Percentiles rank a stretch among this genome's conserved stretches.
Conservation (phyloP, 2,888 invertebrate species). For the Leptinotarsa peninsularis region DNA sequence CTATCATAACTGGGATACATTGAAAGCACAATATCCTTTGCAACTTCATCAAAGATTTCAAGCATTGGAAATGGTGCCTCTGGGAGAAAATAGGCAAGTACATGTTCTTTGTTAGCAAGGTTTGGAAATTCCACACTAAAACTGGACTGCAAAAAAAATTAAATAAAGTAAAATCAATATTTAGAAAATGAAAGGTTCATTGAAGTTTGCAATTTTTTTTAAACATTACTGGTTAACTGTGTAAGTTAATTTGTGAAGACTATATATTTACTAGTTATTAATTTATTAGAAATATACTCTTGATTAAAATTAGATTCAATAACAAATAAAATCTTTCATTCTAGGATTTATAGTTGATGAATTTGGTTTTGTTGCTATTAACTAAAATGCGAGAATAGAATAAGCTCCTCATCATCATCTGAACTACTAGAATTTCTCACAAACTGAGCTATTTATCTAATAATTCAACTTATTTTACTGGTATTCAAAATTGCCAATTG, state of each 20-base stretch:
- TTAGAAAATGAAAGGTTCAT: slow-evolving; percentile 14
- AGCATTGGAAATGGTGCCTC: slow-evolving; percentile 98
- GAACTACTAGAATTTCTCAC: too few relatives aligned
- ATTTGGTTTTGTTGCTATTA: too few relatives aligned
- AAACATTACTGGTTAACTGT: neutral
- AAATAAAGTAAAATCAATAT: slow-evolving; percentile 26
- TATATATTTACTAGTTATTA: too few relatives aligned
- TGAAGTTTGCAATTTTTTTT: neutral
- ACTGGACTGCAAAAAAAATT: slow-evolving; percentile 70
- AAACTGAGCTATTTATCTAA: too few relatives aligned
- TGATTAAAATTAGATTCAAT: too few relatives aligned
- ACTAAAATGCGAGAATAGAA: neutral
- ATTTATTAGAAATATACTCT: too few relatives aligned
- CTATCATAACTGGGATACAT: slow-evolving; percentile 97
- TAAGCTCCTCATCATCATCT: too few relatives aligned
- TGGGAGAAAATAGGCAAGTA: slow-evolving; percentile 95
- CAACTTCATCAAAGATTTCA: slow-evolving; percentile 95
- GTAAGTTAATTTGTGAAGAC: too few relatives aligned
- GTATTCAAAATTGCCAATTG: too few relatives aligned
- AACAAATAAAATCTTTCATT: slow-evolving; percentile 24
- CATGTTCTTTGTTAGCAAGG: slow-evolving; percentile 90
- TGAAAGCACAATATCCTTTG: slow-evolving; percentile 90
- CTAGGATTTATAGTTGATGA: neutral
- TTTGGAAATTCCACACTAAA: slow-evolving; percentile 94
- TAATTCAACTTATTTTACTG: too few relatives aligned